Percentiles rank a stretch among this genome's conserved stretches.
phyloP scores from a whole-genome alignment of 2,113 vertebrate genomes.

The human region GRCh38 chr4:54487501-54488000 shows the following conservation, averaged over 20 bases:
- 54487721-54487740: not conserved
- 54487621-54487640: not conserved
- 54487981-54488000: not conserved
- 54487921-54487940: not conserved
- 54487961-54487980: not conserved
- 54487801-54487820: not conserved
- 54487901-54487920: not conserved
- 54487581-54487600: not conserved
- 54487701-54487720: no score
- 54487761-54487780: not conserved
- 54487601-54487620: fast-evolving
- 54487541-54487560: not conserved
- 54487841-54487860: not conserved
- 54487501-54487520: not conserved
- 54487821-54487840: not conserved
- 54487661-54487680: not conserved
- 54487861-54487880: not conserved
- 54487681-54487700: not conserved
- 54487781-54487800: not conserved
- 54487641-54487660: fast-evolving
- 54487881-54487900: not conserved
- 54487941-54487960: not conserved
- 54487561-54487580: not conserved
- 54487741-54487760: not conserved
- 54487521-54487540: not conserved